Percentiles rank a stretch among this genome's conserved stretches.
These are phyloP conservation scores for Nematolebias whitei DNA, from an alignment of 2,113 vertebrate genomes.

Conservation along the genomic window DNA sequence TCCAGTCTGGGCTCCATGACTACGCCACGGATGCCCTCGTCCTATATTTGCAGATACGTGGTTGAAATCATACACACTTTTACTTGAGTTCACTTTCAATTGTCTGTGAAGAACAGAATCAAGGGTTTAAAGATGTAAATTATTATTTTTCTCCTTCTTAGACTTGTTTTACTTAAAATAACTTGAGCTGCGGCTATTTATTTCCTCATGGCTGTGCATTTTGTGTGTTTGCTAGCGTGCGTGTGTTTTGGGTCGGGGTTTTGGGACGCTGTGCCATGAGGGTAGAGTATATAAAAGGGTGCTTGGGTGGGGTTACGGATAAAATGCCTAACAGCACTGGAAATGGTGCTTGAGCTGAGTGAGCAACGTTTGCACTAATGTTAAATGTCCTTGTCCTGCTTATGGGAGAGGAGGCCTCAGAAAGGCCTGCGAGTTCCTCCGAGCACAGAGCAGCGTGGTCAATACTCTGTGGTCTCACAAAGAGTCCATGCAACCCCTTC, in stretches of 20 bases:
- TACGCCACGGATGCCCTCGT: constrained; percentile 59
- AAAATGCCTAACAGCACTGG: constrained; percentile 83
- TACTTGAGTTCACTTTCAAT: constrained; percentile 75
- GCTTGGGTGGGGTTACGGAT: constrained; percentile 70
- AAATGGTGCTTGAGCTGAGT: constrained; percentile 83
- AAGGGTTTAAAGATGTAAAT: constrained; percentile 64
- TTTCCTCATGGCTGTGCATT: constrained; percentile 60
- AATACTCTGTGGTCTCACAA: constrained; percentile 58
- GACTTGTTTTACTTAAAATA: constrained; percentile 62
- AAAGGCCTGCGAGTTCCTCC: constrained; percentile 74
- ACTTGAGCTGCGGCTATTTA: constrained; percentile 63
- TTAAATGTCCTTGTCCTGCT: constrained; percentile 79
- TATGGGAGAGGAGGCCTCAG: constrained; percentile 70
- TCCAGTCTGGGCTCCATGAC: constrained; percentile 56
- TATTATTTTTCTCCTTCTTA: constrained; percentile 40
- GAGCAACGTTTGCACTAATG: constrained; percentile 85
- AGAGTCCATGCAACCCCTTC: constrained; percentile 66
- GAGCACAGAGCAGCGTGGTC: constrained; percentile 66
- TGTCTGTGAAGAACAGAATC: constrained; percentile 67
- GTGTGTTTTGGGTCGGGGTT: no score
- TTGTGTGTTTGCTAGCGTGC: constrained; percentile 16
- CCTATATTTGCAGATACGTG: constrained; percentile 67
- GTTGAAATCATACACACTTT: constrained; percentile 63
- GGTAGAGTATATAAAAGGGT: constrained; percentile 61
- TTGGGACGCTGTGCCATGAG: constrained; percentile 67